Evolutionary conservation across 2,113 vertebrate species (phyloP).

Genomic region (Aphyosemion australe): DNA sequence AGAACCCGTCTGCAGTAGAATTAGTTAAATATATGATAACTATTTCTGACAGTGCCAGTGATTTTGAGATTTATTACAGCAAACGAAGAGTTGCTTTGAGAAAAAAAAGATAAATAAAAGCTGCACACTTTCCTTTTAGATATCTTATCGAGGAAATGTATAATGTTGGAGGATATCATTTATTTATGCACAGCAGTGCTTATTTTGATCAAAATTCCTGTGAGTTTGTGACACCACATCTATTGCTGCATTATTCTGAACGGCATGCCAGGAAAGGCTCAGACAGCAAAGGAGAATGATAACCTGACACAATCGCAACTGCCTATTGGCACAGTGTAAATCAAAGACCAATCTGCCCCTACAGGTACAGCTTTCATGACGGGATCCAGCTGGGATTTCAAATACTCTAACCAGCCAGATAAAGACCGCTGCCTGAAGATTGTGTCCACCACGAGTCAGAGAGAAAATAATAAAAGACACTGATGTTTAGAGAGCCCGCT

Average conservation of each 20-base stretch:
- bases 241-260: constrained; percentile 64
- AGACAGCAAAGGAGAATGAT: constrained; percentile 70
- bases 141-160: constrained; percentile 28
- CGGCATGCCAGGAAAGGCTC: constrained; percentile 47
- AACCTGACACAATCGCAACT: constrained; percentile 69
- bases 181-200: constrained; percentile 6
- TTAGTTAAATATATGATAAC: not conserved
- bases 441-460: constrained; percentile 48
- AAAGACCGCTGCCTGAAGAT: constrained; percentile 69
- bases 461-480: constrained; percentile 49
- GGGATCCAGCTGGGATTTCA: constrained; percentile 74
- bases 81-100: not conserved
- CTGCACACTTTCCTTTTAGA: constrained; percentile 15
- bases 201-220: constrained; percentile 24
- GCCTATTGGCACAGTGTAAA: constrained; percentile 67
- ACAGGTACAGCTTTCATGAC: constrained; percentile 75
- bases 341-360: constrained; percentile 77
- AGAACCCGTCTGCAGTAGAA: not conserved
- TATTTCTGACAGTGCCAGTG: not conserved
- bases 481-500: constrained; percentile 65
- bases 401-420: constrained; percentile 75
- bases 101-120: constrained; percentile 2
- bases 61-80: constrained; percentile 27
- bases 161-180: constrained; percentile 22
- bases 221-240: constrained; percentile 45